A percentile compares a stretch with the other conserved stretches of the same genome.
Conservation (phyloP, 2,888 invertebrate species). For the Chymomyza fuscimana region DNA sequence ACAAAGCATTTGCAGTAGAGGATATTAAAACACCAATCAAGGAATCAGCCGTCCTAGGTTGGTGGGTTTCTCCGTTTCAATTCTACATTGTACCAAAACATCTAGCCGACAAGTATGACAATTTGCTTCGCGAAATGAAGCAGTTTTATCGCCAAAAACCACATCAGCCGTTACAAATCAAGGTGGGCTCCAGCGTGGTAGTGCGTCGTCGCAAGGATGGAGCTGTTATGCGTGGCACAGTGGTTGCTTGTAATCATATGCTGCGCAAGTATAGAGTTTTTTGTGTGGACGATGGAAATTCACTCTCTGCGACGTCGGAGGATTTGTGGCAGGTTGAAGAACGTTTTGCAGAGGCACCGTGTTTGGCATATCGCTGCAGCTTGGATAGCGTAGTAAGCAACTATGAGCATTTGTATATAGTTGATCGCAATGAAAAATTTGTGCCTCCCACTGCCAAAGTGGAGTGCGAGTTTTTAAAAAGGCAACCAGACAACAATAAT, state of each 20-base stretch:
- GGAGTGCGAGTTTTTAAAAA: constrained; percentile 73
- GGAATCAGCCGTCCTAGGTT: constrained; percentile 84
- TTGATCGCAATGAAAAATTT: constrained; percentile 77
- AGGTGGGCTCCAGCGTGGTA: constrained; percentile 84
- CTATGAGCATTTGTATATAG: constrained; percentile 79
- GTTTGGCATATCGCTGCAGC: constrained; percentile 86
- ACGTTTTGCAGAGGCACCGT: constrained; percentile 84
- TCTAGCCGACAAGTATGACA: constrained; percentile 82
- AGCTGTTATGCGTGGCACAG: constrained; percentile 85
- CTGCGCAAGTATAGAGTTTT: constrained; percentile 84
- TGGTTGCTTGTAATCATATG: constrained; percentile 82
- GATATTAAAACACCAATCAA: constrained; percentile 81
- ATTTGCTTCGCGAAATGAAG: constrained; percentile 87
- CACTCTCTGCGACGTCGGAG: constrained; percentile 82
- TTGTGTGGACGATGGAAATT: constrained; percentile 89
- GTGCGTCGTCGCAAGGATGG: constrained; percentile 87
- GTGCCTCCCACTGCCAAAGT: constrained; percentile 73
- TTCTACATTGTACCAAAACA: constrained; percentile 85
- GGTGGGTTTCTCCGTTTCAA: constrained; percentile 87
- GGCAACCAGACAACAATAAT: constrained; percentile 42
- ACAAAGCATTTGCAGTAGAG: constrained; percentile 81
- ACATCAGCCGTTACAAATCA: constrained; percentile 74
- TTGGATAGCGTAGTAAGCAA: constrained; percentile 83
- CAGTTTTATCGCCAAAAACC: constrained; percentile 82
- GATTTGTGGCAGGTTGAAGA: constrained; percentile 87